Base-by-base conservation (phyloP, 2,113 vertebrate genomes). In the Circaetus cinerascens region DNA sequence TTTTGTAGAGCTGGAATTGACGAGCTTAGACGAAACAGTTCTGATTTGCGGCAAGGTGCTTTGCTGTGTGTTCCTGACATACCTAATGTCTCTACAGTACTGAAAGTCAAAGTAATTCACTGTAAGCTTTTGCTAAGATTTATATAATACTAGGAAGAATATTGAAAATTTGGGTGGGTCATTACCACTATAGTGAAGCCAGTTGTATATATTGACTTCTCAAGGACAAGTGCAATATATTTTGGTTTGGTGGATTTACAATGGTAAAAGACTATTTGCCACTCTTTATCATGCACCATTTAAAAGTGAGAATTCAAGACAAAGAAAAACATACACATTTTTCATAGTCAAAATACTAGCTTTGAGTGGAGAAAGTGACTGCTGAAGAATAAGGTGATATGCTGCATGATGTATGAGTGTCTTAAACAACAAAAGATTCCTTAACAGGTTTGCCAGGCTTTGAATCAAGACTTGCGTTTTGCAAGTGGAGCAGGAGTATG, bases 401-500 rank as follows among this genome's bases (percentile, higher is more conserved):
- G 20, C 76, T 90, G 62, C 59, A 80, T 78, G 93, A 96, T 95
- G 72, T 89, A 94, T 94, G 88, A 84, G 75, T 93, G 53, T 90
- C 93, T 94, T 93, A 90, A 97, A 91, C 75, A 96, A 95, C 83
- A 93, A 93, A 96, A 88, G 82, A 72, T 79, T 91, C 62, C 40
- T 82, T 85, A 96, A 81, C 56, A 93, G 55, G 50, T 73, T 81
- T 84, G 48, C 62, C 50, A 91, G 77, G 57, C 81, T 97, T 94
- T 95, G 91, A 86, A 95, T 97, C 63, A 69, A 91, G 76, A 64
- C 64, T 75, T 88, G 43, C 43, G 22, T 87, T 82, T 95, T 87
- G 67, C 73, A 94, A 92, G 86, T 76, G 40, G 36, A 81, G 73
- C 74, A 62, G 74, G 29, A 85, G 40, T 71, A 60, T 82, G 46